Evolutionary conservation across 2,888 invertebrate species (phyloP), one percentile per base, ranked within the genome.

Genomic region (Nysson spinosus): DNA sequence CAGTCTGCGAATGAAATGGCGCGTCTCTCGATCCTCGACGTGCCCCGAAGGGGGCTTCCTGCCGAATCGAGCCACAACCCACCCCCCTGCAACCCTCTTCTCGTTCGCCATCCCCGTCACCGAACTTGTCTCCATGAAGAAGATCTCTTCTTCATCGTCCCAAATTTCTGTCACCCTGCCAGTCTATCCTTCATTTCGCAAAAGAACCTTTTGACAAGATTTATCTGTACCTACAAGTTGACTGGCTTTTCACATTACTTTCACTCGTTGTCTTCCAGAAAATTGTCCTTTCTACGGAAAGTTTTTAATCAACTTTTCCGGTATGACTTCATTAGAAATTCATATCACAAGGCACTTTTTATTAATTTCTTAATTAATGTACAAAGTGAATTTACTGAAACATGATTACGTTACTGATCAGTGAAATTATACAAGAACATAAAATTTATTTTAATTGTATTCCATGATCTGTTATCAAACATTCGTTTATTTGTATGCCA

Each of bases 1-100:
- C 86, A 87, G 86, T 84, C 86, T 83, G 82, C 82, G 83, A 82
- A 86, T 87, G 85, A 85, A 87, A 87, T 83, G 85, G 81, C 82
- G 85, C 82, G 77, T 85, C 83, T 83, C 81, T 78, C 83, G 81
- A 82, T 78, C 74, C 82, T 69, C 81, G 81, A 84, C 80, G 81
- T 84, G 85, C 85, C 85, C 80, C 75, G 71, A 77, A n/a, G 83
- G 83, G 77, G 78, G 75, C 71, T 68, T 69, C 73, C 82, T 83
- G 82, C 85, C 85, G 81, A 87, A 86, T 85, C 81, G 80, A 80
- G 80, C 81, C 76, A 65, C 79, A 78, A 80, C 78, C 76, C 76
- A 70, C 72, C 68, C 68, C 63, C 49, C 37, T n/a, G 3, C 28
- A 6, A 30, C 30, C 22, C 46, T 19, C 34, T 22, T 40, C 55